These are phyloP conservation scores for Cyclophora punctaria DNA, from an alignment of 2,888 invertebrate species.

Conservation along the genomic window DNA sequence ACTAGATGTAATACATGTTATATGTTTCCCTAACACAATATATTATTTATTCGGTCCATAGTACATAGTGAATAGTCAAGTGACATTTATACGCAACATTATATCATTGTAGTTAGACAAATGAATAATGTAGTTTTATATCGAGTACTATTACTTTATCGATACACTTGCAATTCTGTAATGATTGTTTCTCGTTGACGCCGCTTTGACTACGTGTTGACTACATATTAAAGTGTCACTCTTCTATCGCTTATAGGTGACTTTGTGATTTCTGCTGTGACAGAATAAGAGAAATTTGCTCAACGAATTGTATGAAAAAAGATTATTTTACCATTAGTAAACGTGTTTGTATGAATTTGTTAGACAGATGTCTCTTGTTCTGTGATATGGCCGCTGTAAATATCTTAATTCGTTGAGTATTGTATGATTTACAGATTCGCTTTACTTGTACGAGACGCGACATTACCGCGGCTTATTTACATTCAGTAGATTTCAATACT, in stretches of 20 bases:
- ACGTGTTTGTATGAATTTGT: slow-evolving; percentile 24
- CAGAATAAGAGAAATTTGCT: too few species aligned
- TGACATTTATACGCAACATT: slow-evolving; percentile 25
- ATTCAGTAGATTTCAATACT: slow-evolving; percentile 48
- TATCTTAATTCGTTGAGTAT: slow-evolving; percentile 44
- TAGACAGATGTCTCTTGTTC: neutral
- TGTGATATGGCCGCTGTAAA: slow-evolving; percentile 50
- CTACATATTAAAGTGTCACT: slow-evolving; percentile 45
- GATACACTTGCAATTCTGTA: slow-evolving; percentile 43
- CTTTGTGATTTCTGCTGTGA: slow-evolving; percentile 44
- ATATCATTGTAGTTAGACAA: slow-evolving; percentile 54
- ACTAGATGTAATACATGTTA: slow-evolving; percentile 38
- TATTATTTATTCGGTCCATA: slow-evolving; percentile 34
- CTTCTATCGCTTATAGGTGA: slow-evolving; percentile 63
- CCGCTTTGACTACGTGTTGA: slow-evolving; percentile 59
- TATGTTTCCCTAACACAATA: slow-evolving; percentile 27
- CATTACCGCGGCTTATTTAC: slow-evolving; percentile 35
- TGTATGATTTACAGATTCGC: slow-evolving; percentile 17
- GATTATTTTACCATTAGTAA: slow-evolving; percentile 27
- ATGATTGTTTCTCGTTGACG: slow-evolving; percentile 46
- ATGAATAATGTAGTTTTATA: slow-evolving; percentile 47
- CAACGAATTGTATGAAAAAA: slow-evolving; percentile 13
- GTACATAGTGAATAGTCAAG: slow-evolving; percentile 10
- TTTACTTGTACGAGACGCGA: slow-evolving; percentile 43
- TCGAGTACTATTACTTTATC: slow-evolving; percentile 33